Base-by-base conservation (phyloP, 2,888 invertebrate genomes). In the Idaea aversata region DNA sequence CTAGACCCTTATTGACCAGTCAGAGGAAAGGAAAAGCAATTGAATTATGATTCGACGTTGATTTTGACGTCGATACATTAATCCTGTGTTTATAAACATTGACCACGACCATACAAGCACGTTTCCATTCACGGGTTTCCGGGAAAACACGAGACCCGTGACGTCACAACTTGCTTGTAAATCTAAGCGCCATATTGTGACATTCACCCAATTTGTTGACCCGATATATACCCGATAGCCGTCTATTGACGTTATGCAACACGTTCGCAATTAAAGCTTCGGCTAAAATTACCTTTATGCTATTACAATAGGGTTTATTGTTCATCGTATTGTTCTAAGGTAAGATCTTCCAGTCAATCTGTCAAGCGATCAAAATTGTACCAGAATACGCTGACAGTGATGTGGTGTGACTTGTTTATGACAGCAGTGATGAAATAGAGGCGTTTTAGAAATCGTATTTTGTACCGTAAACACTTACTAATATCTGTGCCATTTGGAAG, bases 201-300 rank as follows among this genome's bases (percentile, higher is more conserved):
- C 79, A 75, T 74, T 76, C 73, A 69, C 70, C 71, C 65, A 70
- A 77, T 78, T 75, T 70, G 72, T 63, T 63, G 67, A 63, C 64
- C 72, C 61, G 63, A 64, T 60, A 63, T 63, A 63, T 66, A 63
- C 64, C 71, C 61, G 63, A 64, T 60, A 63, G 64, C 35, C 63
- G 65, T 65, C 65, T 15, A 15, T 25, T 57, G 13, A 63, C 63
- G 59, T 15, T 25, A 4, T 47, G 61, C 62, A 35, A 15, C 16
- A 62, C 7, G 36, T 63, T 61, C n/a, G 47, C 16, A 59, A 58
- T 16, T 65, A 25, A 25, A 36, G 36, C 5, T 47, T 47, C 13
- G 7, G 47, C 47, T 47, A 47, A 47, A 47, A 47, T 47, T 5
- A 47, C 10, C 47, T 13, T 47, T 47, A 13, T 47, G 47, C 10